These are phyloP conservation scores for Alouatta palliata DNA, from an alignment of 2,113 vertebrate species.

Conservation along the genomic window DNA sequence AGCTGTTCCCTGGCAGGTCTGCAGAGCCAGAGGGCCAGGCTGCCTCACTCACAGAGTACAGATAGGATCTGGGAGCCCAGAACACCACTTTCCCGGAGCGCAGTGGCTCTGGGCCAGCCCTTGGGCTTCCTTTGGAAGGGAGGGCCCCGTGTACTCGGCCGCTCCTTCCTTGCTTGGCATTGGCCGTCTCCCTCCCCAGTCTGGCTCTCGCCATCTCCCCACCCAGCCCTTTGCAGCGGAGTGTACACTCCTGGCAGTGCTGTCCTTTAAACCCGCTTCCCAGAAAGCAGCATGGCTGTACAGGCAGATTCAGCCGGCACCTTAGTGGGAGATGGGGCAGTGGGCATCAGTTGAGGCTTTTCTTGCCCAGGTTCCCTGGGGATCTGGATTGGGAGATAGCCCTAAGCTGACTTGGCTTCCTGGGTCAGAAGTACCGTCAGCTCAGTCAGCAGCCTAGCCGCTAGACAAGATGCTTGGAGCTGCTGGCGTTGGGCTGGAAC, in stretches of 20 bases:
- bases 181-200: neutral
- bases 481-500: neutral
- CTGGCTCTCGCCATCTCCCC: neutral
- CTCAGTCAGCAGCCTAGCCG: neutral
- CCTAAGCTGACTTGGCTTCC: neutral
- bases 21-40: neutral
- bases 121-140: neutral
- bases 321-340: neutral
- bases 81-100: constrained; percentile 37
- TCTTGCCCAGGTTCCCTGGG: neutral
- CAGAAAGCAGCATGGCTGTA: neutral
- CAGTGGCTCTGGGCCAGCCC: constrained; percentile 19
- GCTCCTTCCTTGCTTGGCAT: constrained; percentile 64
- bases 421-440: neutral
- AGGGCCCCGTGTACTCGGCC: neutral
- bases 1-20: neutral
- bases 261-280: constrained; percentile 17
- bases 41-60: neutral
- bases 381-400: neutral
- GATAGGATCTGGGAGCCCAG: neutral
- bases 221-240: neutral
- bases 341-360: neutral
- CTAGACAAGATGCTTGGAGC: neutral
- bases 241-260: neutral
- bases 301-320: neutral